A percentile compares a stretch with the other conserved stretches of the same genome.
These are phyloP conservation scores for Chymomyza caudatula DNA, from an alignment of 2,888 invertebrate genomes.

Conservation along the genomic window DNA sequence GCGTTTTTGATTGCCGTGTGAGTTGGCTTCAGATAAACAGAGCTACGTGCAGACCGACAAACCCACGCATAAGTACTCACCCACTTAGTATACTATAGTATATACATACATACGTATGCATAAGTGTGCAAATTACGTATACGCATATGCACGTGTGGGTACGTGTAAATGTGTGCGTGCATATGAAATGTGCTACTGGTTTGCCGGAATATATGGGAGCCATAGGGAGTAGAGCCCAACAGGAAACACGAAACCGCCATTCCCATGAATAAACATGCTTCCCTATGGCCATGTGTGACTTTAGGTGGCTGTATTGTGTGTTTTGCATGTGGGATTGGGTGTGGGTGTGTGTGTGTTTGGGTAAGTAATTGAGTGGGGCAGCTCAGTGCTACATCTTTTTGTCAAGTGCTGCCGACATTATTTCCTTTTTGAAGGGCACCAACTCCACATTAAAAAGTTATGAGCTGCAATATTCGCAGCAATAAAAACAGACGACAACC, in stretches of 20 bases:
- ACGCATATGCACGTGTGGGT: not conserved
- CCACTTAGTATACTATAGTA: not conserved
- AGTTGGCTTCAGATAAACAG: conserved; percentile 50
- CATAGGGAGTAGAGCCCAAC: conserved; percentile 10
- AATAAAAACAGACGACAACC: conserved; percentile 52
- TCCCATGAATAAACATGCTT: conserved; percentile 36
- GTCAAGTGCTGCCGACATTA: conserved; percentile 9
- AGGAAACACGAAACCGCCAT: conserved; percentile 28
- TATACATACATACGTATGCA: not conserved
- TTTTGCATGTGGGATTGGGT: not conserved
- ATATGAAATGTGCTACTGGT: not conserved
- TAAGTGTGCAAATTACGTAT: conserved; percentile 45
- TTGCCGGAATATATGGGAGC: not conserved
- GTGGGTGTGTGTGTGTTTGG: no score
- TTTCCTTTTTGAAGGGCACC: conserved; percentile 43
- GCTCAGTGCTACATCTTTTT: not conserved
- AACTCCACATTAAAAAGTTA: conserved; percentile 56
- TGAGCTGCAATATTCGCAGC: conserved; percentile 59
- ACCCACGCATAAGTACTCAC: not conserved
- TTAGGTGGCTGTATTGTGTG: not conserved
- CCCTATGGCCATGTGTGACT: conserved; percentile 9
- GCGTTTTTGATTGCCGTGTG: conserved; percentile 57
- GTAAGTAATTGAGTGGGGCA: no score
- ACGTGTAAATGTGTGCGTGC: not conserved
- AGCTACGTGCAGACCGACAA: not conserved